Base-by-base conservation (phyloP, 2,888 invertebrate species). In the Leistus spinibarbis region DNA sequence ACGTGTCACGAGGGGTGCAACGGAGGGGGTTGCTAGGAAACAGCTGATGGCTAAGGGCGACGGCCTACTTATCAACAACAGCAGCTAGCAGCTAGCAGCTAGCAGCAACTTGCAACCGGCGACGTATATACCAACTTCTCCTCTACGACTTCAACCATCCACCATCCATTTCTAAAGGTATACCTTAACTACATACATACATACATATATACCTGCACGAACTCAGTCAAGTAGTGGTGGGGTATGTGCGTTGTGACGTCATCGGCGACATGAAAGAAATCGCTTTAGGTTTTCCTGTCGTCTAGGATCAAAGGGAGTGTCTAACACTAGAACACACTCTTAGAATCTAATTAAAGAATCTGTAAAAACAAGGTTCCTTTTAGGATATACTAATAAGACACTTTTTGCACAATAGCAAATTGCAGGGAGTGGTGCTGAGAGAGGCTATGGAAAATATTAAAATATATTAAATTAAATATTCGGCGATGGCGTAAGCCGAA, bases 21-120 rank as follows among this genome's bases (percentile, higher is more conserved):
- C 54, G 66, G 23, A 64, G 74, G 74, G 74, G 74, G 74, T 74
- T 74, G 74, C 74, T 74, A 74, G 68, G 74, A 74, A 74, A 74
- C 74, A 74, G 74, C 74, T 74, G 74, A 74, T 74, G 68, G 64
- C 53, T 56, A 22, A 13, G 60, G 40, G 17, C 60, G 10, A 20
- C 60, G 60, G 60, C 60, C 60, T 60, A 60, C 60, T 60, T 60
- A 60, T 40, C 40, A 40, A 40, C 40, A 40, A 13, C 40, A 40
- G 40, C 40, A n/a, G 10, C 40, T 40, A 40, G 40, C 27, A 27
- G 5, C 9, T 4, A 4, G 27, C 5, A 27, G 4, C 27, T 9
- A 9, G 27, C 40, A 40, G 40, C 40, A n/a, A 7, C 40, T 40
- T 10, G 40, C 27, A 27, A 4, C 9, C 5, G 5, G 27, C 5